A percentile compares a stretch with the other conserved stretches of the same genome.
Evolutionary conservation across 2,888 invertebrate genomes (phyloP).

Genomic region (Macrosoma leucophasiata): DNA sequence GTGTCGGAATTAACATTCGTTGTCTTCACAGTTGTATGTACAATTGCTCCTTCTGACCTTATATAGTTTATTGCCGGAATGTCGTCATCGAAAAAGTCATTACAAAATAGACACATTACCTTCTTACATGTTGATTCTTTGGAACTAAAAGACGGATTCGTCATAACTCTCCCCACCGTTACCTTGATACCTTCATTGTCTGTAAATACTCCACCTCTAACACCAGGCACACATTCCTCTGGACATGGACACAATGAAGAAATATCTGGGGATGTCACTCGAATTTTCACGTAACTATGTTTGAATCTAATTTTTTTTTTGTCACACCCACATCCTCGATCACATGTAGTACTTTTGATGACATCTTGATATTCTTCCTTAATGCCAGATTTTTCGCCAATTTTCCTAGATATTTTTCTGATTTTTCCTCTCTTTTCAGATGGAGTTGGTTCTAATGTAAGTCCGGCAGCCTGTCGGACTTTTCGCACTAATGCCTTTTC

Average conservation of each 20-base stretch:
- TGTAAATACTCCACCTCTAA: constrained; percentile 44
- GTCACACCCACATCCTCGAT: constrained; percentile 51
- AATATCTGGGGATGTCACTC: constrained; percentile 54
- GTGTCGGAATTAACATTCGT: too few relatives aligned
- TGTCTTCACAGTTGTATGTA: too few relatives aligned
- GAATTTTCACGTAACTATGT: constrained; percentile 55
- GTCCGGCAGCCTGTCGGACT: constrained; percentile 29
- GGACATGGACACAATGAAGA: constrained; percentile 50
- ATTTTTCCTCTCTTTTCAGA: constrained; percentile 36
- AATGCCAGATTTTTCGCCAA: constrained; percentile 32
- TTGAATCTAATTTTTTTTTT: constrained; percentile 57
- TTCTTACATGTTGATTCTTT: constrained; percentile 14
- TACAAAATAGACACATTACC: too few relatives aligned
- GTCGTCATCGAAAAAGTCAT: too few relatives aligned
- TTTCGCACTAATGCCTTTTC: constrained; percentile 38
- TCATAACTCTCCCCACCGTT: constrained; percentile 46
- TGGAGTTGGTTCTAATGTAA: constrained; percentile 32
- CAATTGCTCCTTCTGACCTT: too few relatives aligned
- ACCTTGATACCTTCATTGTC: constrained; percentile 55
- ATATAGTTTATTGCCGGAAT: too few relatives aligned
- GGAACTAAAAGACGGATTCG: constrained; percentile 32
- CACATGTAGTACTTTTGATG: constrained; percentile 48
- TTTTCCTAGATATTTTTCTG: constrained; percentile 35
- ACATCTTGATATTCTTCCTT: constrained; percentile 42
- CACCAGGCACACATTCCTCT: constrained; percentile 47